phyloP scores from a whole-genome alignment of 2,888 invertebrate species.

The Lordiphosa andalusiaca region DNA sequence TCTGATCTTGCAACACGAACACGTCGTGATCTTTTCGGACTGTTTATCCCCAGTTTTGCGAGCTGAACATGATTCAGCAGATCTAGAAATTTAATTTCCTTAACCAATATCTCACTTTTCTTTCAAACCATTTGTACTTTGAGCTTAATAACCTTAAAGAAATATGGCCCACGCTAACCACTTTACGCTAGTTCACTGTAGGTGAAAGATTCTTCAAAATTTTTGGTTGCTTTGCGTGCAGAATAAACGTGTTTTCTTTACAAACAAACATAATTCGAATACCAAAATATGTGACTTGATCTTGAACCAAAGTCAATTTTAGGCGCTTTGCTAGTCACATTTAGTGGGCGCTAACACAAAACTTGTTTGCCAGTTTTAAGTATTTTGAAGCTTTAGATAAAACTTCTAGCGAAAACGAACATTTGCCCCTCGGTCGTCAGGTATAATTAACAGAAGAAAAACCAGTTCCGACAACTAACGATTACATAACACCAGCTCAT shows the following conservation, averaged over 20 bases:
- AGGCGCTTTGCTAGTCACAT: constrained; percentile 31
- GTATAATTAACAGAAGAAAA: constrained; percentile 30
- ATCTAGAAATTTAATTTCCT: too few relatives aligned
- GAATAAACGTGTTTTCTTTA: constrained; percentile 18
- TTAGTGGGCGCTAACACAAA: constrained; percentile 36
- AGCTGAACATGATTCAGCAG: too few relatives aligned
- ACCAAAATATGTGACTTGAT: constrained; percentile 13
- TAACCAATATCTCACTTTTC: too few relatives aligned
- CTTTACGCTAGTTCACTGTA: too few relatives aligned
- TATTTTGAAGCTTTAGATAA: constrained; percentile 25
- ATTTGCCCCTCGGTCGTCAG: constrained; percentile 12
- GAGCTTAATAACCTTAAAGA: too few relatives aligned
- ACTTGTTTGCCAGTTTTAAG: constrained; percentile 49
- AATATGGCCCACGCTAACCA: too few relatives aligned
- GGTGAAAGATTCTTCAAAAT: too few relatives aligned
- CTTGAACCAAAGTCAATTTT: constrained; percentile 18
- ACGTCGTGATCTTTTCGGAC: too few relatives aligned
- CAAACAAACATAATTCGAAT: constrained; percentile 1
- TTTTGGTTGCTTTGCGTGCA: too few relatives aligned
- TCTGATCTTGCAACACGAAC: too few relatives aligned
- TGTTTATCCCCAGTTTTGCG: too few relatives aligned
- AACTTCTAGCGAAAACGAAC: constrained; percentile 35
- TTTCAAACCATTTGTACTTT: too few relatives aligned
- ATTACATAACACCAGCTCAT: constrained; percentile 23
- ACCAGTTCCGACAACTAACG: constrained; percentile 23